A percentile compares a stretch with the other conserved stretches of the same genome.
Conservation (phyloP, 2,797 vertebrate species). For the Stomatorhinus walkeri region DNA sequence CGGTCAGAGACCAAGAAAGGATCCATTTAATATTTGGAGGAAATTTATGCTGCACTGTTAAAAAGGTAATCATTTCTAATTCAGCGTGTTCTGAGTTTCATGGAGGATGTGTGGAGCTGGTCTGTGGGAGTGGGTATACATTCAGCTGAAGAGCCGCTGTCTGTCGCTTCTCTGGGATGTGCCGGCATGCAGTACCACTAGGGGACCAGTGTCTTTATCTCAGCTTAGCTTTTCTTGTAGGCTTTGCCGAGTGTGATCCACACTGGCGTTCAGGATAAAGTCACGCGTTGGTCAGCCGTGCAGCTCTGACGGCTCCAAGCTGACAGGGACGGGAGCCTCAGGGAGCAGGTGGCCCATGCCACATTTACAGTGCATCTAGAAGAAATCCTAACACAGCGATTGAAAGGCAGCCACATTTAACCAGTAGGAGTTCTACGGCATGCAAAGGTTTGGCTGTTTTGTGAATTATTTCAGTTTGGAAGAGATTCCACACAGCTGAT, state of each 20-base stretch:
- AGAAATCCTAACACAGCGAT: neutral
- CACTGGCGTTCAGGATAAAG: neutral
- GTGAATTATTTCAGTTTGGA: neutral
- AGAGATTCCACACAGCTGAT: neutral
- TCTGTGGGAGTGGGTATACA: neutral
- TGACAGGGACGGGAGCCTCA: neutral
- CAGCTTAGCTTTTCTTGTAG: neutral
- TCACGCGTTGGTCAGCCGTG: neutral
- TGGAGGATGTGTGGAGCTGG: neutral
- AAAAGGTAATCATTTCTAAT: neutral
- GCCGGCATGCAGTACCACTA: neutral
- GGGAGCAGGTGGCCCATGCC: neutral
- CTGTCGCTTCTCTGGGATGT: neutral
- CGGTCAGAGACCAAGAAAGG: neutral
- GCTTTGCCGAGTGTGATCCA: neutral
- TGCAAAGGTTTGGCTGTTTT: neutral
- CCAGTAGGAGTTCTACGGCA: neutral
- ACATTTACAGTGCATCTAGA: neutral
- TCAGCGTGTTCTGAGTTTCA: neutral
- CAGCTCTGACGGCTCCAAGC: neutral
- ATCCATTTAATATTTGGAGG: neutral
- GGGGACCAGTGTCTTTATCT: neutral
- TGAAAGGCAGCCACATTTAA: neutral
- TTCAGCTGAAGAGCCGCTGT: neutral
- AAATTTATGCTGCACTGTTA: neutral